Base-by-base conservation (phyloP, 2,797 vertebrate species). In the Delichon dasypus region DNA sequence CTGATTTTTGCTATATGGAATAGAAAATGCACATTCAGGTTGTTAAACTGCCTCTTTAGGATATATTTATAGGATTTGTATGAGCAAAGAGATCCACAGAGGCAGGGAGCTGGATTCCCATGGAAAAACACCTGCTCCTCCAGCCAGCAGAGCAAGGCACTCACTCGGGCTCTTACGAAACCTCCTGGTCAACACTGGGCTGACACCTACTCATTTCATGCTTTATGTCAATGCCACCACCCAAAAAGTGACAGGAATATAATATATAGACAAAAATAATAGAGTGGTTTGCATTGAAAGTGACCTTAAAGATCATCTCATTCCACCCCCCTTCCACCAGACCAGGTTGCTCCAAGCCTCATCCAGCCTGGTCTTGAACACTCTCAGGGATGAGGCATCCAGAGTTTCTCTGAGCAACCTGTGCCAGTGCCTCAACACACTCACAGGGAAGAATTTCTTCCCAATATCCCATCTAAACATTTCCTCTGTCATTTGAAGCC, bases 271-370 rank as follows among this genome's bases (percentile, higher is more conserved):
- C 21, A 51, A 38, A 66, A 68, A 47, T 16, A 48, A 16, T 6
- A 22, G 30, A 53, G 26, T 66, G 30, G 36, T 40, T 71, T 53
- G 45, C 12, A n/a, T 21, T 53, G 53, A 53, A 84, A 84, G 16
- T 8, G 30, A 36, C 27, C 11, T 25, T n/a, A 25, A 60, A 66
- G 40, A 9, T 27, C 16, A 73, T 4, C 16, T 32, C 10, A 8
- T 61, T 42, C 21, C 34, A 34, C 3, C 3, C 18, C 13, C 5
- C 5, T 47, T 47, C 13, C 30, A 2, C 30, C 5, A 11, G 0
- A 0, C 18, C 34, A 66, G 9, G 16, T 0, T 36, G 26, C 13
- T 53, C 47, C 0, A 0, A 42, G 22, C 47, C 9, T 10, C 19
- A 12, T 29, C 47, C 53, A 32, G 1, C 30, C 9, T 72, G 45